Base-by-base conservation (phyloP, 1,140 invertebrate species). In the Brachionus paranguensis region DNA sequence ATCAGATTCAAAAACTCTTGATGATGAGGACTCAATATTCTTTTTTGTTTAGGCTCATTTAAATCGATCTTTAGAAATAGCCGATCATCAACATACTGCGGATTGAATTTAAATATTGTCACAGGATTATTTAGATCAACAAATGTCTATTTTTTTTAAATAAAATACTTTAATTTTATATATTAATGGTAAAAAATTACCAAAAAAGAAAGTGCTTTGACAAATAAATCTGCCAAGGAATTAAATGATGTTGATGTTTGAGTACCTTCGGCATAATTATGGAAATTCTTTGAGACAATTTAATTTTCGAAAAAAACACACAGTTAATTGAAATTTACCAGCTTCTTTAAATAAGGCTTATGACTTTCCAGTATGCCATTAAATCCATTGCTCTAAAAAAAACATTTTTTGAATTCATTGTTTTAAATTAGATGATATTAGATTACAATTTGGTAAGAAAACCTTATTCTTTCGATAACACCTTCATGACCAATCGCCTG, bases 401-500 rank as follows among this genome's bases (percentile, higher is more conserved):
- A 65, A 41, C 29, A 24, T 29, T 8, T 20, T 11, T 81, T 12
- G 14, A 47, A 72, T 29, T 45, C 70, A 33, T 14, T 20, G 12
- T 72, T 78, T 84, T 29, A 37, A 29, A 17, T 41, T 37, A 78
- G 7, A 27, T 65, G 7, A 68, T 76, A 8, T 12, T 68, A 45
- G 37, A 12, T 27, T 64, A 90, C 90, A 86, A 93, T 90, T 83
- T 94, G 91, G 88, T 95, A 95, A 81, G 94, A 93, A 81, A 92
- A 91, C 81, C 91, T 91, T 65, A 97, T 92, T 29, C 93, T 91
- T 37, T 91, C 90, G 27, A 93, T 91, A 29, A 96, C 92, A 0
- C 92, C 92, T 85, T 94, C 93, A 72, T 93, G 92, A n/a, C 95
- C 95, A 10, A 92, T 85, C 78, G 88, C 88, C 88, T 94, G 94